phyloP scores from a whole-genome alignment of 1,140 invertebrate species.

The Pseudachorutes palmiensis region DNA sequence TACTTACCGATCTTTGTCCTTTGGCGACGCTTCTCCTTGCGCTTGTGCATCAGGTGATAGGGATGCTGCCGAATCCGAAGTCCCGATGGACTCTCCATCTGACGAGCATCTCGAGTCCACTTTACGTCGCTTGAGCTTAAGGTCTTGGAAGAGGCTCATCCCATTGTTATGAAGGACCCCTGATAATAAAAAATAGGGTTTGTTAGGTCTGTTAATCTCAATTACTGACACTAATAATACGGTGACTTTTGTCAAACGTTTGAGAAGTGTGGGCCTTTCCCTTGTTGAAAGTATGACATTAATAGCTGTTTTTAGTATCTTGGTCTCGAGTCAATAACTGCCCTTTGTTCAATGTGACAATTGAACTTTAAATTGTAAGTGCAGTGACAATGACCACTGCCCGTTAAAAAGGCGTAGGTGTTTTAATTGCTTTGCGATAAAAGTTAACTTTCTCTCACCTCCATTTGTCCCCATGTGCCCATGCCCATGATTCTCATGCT shows the following conservation, averaged over 20 bases:
- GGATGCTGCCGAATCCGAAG: conserved; percentile 35
- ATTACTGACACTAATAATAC: too few species aligned
- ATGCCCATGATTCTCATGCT: conserved; percentile 1
- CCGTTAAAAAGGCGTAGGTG: too few species aligned
- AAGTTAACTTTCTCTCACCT: too few species aligned
- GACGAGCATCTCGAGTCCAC: conserved; percentile 91
- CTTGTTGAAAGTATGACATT: too few species aligned
- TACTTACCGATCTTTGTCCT: conserved; percentile 38
- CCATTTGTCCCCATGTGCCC: background rate
- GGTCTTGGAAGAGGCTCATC: conserved; percentile 97
- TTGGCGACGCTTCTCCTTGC: conserved; percentile 30
- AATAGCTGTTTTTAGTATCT: too few species aligned
- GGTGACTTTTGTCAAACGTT: too few species aligned
- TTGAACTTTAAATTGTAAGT: too few species aligned
- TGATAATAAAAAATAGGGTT: conserved; percentile 15
- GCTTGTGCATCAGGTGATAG: conserved; percentile 34
- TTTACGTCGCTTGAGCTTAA: conserved; percentile 94
- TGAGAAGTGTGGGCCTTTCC: too few species aligned
- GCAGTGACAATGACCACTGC: background rate
- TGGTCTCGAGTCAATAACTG: too few species aligned
- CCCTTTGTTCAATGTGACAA: too few species aligned
- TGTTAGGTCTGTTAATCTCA: too few species aligned
- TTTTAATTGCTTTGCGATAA: too few species aligned
- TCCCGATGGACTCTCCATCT: conserved; percentile 61
- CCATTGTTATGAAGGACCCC: conserved; percentile 37